phyloP scores from a whole-genome alignment of 2,113 vertebrate species.

The Beaufortia kweichowensis region DNA sequence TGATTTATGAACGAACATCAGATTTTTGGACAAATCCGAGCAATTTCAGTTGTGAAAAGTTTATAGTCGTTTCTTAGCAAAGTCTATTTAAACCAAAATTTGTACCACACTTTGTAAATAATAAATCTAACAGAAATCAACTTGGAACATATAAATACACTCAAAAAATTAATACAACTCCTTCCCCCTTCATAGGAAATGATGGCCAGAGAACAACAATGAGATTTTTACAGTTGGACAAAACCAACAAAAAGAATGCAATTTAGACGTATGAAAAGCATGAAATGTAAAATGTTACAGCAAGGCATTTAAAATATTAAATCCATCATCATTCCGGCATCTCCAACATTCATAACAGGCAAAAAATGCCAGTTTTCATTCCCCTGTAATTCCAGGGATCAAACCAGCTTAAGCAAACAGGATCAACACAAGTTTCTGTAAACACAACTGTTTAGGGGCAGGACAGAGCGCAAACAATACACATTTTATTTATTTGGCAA shows the following conservation, averaged over 20 bases:
- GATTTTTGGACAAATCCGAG: neutral
- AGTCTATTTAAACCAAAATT: neutral
- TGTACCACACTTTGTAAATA: neutral
- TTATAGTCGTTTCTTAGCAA: neutral
- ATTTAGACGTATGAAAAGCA: no score
- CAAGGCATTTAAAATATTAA: neutral
- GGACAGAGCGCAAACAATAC: constrained; percentile 43
- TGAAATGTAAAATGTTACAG: neutral
- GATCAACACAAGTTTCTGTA: constrained; percentile 40
- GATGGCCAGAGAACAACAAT: constrained; percentile 1
- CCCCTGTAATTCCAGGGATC: constrained; percentile 52
- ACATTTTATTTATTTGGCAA: constrained; percentile 58
- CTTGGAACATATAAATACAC: constrained; percentile 1
- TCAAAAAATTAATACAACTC: neutral
- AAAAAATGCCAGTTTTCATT: constrained; percentile 54
- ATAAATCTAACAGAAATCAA: neutral
- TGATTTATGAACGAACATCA: constrained; percentile 30
- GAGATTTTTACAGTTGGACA: neutral
- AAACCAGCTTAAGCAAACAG: constrained; percentile 39
- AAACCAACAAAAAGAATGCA: constrained; percentile 8
- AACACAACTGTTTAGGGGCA: constrained; percentile 40
- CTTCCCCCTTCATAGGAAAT: constrained; percentile 2
- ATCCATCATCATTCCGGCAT: constrained; percentile 8
- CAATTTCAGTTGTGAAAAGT: neutral
- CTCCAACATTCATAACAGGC: constrained; percentile 23